These are phyloP conservation scores for Glareola pratincola DNA, from an alignment of 2,113 vertebrate genomes.

Conservation along the genomic window DNA sequence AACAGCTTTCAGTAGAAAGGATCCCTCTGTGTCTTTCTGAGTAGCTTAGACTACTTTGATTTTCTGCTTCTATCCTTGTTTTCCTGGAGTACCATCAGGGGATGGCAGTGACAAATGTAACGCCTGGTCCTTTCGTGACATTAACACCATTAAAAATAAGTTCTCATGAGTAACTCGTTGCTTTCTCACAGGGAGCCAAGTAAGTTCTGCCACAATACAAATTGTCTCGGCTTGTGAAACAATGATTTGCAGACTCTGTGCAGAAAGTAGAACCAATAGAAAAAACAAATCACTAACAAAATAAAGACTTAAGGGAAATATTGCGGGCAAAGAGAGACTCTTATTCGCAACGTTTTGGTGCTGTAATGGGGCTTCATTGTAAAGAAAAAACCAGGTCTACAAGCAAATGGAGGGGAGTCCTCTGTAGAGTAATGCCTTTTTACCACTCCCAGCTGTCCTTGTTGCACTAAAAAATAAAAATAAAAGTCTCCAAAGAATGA, in stretches of 20 bases:
- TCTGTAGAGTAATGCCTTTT: background rate
- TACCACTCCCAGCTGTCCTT: background rate
- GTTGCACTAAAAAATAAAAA: background rate
- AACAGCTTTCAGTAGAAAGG: background rate
- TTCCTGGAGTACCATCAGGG: background rate
- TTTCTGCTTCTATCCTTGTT: background rate
- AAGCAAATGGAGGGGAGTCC: background rate
- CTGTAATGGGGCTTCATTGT: background rate
- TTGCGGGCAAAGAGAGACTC: background rate
- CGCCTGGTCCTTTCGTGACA: background rate
- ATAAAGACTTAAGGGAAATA: background rate
- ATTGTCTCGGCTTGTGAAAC: background rate
- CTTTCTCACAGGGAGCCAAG: background rate
- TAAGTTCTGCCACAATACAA: background rate
- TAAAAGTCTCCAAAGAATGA: background rate
- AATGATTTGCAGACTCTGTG: background rate
- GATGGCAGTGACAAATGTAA: constrained; percentile 4
- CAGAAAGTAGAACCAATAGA: background rate
- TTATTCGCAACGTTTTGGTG: background rate
- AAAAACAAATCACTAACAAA: background rate
- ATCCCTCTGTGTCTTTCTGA: background rate
- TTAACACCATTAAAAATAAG: background rate
- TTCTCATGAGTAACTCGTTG: background rate
- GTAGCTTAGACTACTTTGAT: background rate
- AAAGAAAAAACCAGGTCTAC: background rate